Evolutionary conservation across 2,888 invertebrate species (phyloP).

Genomic region (Biston stratarius): DNA sequence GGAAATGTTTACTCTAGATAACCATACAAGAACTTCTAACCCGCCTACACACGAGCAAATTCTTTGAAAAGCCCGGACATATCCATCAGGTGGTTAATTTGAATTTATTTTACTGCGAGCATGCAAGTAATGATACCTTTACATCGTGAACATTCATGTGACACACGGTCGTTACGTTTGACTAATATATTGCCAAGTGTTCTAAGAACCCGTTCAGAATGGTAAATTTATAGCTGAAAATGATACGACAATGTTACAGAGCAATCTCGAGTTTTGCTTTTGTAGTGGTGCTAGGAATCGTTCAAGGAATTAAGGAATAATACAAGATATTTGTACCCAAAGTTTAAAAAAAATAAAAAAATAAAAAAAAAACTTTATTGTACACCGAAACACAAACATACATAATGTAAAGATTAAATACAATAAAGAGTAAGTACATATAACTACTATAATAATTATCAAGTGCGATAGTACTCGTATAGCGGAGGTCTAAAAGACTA

Average conservation of each 20-base stretch:
- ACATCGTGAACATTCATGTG: slow-evolving; percentile 46
- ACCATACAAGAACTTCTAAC: slow-evolving; percentile 29
- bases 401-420: too few relatives aligned
- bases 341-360: too few relatives aligned
- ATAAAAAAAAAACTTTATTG: too few relatives aligned
- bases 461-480: too few relatives aligned
- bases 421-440: too few relatives aligned
- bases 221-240: slow-evolving; percentile 41
- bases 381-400: too few relatives aligned
- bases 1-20: slow-evolving; percentile 36
- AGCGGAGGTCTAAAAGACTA: too few relatives aligned
- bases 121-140: slow-evolving; percentile 57
- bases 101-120: slow-evolving; percentile 71
- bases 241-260: slow-evolving; percentile 43
- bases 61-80: slow-evolving; percentile 53
- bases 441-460: too few relatives aligned
- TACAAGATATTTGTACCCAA: not conserved
- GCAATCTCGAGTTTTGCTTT: slow-evolving; percentile 38
- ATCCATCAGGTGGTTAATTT: slow-evolving; percentile 70
- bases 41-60: slow-evolving; percentile 34
- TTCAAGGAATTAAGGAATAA: slow-evolving; percentile 36
- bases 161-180: slow-evolving; percentile 48
- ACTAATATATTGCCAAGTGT: slow-evolving; percentile 46
- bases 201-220: slow-evolving; percentile 40
- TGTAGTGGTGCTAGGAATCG: slow-evolving; percentile 31